These are phyloP conservation scores for Drosophila paulistorum DNA, from an alignment of 1,140 invertebrate species.

Conservation along the genomic window DNA sequence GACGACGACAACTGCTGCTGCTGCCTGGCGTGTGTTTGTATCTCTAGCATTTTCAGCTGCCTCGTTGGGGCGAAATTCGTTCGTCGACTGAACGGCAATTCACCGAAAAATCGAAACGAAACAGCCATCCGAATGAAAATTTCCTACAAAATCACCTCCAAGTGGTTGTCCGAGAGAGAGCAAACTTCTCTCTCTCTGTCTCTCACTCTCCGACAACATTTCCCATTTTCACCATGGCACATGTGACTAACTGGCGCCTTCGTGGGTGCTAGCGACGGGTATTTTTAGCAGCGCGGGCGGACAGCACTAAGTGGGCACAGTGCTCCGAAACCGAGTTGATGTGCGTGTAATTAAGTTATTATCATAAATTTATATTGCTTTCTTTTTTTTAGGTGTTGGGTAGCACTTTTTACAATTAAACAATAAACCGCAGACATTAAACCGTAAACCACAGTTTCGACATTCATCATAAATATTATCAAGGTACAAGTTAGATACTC, in stretches of 20 bases:
- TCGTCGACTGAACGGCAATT: conserved; percentile 58
- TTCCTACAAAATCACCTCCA: conserved; percentile 47
- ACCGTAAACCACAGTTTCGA: no score
- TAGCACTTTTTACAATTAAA: no score
- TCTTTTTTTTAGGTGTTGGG: no score
- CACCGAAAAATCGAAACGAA: conserved; percentile 29
- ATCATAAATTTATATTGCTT: background rate
- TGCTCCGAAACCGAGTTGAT: conserved; percentile 18
- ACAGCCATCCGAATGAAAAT: conserved; percentile 21
- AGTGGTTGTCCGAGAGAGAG: conserved; percentile 16
- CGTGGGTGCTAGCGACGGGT: conserved; percentile 55
- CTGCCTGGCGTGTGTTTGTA: conserved; percentile 34
- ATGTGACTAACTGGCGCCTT: conserved; percentile 67
- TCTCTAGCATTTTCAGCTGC: conserved; percentile 51
- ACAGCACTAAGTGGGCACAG: conserved; percentile 54
- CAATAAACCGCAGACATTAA: no score
- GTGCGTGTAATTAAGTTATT: background rate
- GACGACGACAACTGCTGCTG: conserved; percentile 35
- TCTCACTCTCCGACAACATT: conserved; percentile 14
- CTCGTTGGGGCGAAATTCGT: conserved; percentile 73
- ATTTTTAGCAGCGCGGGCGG: conserved; percentile 72
- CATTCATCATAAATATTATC: no score
- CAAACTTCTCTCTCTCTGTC: background rate
- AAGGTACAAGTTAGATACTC: no score
- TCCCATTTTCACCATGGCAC: conserved; percentile 59